Base-by-base conservation (phyloP, 2,113 vertebrate genomes). In the Ctenodactylus gundi region DNA sequence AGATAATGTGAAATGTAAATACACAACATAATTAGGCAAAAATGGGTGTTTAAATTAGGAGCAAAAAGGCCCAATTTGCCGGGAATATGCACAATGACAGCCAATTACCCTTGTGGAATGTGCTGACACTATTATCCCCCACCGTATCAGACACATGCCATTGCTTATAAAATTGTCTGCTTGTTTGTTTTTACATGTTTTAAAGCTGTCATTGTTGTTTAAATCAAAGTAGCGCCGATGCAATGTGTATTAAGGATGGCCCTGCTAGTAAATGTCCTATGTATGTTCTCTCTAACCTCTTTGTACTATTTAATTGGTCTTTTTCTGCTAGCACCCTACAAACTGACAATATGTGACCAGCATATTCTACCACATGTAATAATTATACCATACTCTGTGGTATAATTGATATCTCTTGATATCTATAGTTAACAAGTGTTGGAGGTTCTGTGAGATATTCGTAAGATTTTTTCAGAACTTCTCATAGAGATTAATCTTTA, bases 1-100 rank as follows among this genome's bases (percentile, higher is more conserved):
- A 97, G 92, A 96, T 96, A 96, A 92, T 96, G 93, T 97, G 96
- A 97, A 89, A 96, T 86, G 94, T 96, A 97, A 97, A 97, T 96
- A 97, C 93, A 96, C 76, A 90, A 90, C 90, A 92, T 88, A 97
- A 96, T 97, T 96, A 97, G 90, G 53, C 82, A 96, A 97, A 97
- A 96, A 92, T 20, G 72, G 41, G 67, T 55, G 65, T 95, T 96
- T 95, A 94, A 96, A 96, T 96, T 82, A 85, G 80, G 85, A 97
- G 90, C 85, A 93, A 96, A n/a, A 94, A 86, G 96, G 62, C 51
- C 73, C 93, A 95, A 62, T 97, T 96, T 96, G 68, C 87, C 93
- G 51, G 53, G 34, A 95, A 90, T 96, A 92, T 34, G 58, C 73
- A 80, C 76, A 95, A 31, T 96, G 96, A 95, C 94, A 96, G 88